A percentile compares a stretch with the other conserved stretches of the same genome.
Conservation (phyloP, 2,797 vertebrate species). For the Melopsittacus undulatus region DNA sequence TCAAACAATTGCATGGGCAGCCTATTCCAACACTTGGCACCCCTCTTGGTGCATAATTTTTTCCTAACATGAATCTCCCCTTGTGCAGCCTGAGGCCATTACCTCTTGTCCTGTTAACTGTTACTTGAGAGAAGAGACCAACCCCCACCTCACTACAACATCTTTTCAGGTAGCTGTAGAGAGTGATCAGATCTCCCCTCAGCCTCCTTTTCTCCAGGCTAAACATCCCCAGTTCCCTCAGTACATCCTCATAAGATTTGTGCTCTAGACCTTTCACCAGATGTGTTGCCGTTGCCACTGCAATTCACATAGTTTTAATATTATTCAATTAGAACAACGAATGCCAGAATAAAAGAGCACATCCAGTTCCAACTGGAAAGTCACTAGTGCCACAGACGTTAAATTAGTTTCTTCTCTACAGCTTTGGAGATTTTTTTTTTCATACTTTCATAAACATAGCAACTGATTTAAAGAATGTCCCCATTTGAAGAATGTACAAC, state of each 20-base stretch:
- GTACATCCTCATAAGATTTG: neutral
- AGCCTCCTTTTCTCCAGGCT: neutral
- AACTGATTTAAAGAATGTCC: neutral
- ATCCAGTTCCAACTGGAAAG: neutral
- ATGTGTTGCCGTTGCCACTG: neutral
- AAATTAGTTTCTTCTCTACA: neutral
- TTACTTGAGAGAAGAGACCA: neutral
- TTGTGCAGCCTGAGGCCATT: neutral
- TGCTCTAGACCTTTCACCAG: neutral
- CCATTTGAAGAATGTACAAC: neutral
- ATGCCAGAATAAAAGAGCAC: neutral
- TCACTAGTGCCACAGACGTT: neutral
- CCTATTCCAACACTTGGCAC: neutral
- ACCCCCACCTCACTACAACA: neutral
- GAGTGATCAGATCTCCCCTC: neutral
- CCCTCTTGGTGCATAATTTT: neutral
- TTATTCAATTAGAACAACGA: neutral
- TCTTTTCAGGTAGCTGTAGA: neutral
- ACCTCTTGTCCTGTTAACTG: neutral
- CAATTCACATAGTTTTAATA: neutral
- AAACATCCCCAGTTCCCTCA: neutral
- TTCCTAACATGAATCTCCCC: neutral
- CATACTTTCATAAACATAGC: neutral
- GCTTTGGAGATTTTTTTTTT: neutral
- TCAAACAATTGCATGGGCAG: neutral